Evolutionary conservation across 2,797 vertebrate genomes (phyloP).

Genomic region (Trachurus trachurus): DNA sequence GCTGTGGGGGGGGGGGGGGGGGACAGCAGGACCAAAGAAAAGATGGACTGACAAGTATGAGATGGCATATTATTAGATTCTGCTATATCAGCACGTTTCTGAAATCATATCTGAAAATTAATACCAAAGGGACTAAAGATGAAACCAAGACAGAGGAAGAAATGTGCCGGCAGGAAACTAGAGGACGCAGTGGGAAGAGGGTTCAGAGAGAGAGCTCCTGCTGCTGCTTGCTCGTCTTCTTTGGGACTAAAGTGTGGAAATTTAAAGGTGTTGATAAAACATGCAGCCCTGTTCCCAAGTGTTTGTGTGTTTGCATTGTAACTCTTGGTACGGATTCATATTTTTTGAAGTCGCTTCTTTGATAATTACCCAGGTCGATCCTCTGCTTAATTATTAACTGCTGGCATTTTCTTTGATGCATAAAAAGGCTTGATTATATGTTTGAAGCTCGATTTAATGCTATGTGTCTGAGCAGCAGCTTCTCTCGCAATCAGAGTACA

Average conservation of each 20-base stretch:
- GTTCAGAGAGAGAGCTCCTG: conserved; percentile 3
- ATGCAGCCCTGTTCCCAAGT: background rate
- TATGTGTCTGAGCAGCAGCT: conserved; percentile 39
- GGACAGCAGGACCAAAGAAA: background rate
- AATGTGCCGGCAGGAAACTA: background rate
- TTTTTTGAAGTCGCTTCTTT: conserved; percentile 16
- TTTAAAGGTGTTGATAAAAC: conserved; percentile 34
- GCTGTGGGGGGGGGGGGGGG: no score
- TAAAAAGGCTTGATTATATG: conserved; percentile 62
- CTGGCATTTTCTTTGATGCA: conserved; percentile 64
- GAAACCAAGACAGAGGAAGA: conserved; percentile 1
- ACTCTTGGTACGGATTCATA: background rate
- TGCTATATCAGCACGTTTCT: background rate
- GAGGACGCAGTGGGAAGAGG: conserved; percentile 19
- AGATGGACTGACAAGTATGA: background rate
- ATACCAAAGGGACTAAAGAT: conserved; percentile 12
- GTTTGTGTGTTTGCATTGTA: conserved; percentile 37
- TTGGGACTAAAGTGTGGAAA: conserved; percentile 14
- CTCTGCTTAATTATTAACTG: conserved; percentile 68
- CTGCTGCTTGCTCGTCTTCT: conserved; percentile 13
- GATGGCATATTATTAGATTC: conserved; percentile 10
- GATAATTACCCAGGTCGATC: conserved; percentile 57
- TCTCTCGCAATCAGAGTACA: conserved; percentile 43
- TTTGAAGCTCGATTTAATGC: conserved; percentile 61
- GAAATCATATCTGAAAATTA: conserved; percentile 16